Evolutionary conservation across 2,888 invertebrate genomes (phyloP), one percentile per base, ranked within the genome.

Genomic region (Lepeophtheirus nordmannii): DNA sequence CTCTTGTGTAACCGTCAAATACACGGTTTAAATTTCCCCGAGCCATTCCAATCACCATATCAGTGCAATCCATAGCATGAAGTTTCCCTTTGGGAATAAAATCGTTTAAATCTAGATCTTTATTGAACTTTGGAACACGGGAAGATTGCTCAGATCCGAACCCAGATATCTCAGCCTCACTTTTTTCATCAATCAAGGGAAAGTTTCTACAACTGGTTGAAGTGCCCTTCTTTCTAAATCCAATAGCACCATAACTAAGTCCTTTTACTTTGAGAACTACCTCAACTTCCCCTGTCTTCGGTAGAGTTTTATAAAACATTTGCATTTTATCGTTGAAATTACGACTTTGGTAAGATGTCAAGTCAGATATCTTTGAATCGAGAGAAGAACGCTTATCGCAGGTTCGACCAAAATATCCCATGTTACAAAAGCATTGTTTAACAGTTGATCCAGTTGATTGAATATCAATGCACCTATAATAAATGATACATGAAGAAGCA

Each of bases 31-130:
- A 37, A 5, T 38, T 38, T 38, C 66, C 66, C 12, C 66, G n/a
- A 1, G 66, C 66, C 66, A 66, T 66, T 12, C 66, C 96, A 70
- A 96, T 89, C 8, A 96, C 83, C 65, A 97, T 86, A 75, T 97
- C 96, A 0, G 91, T 89, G 73, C 96, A 97, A 76, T 94, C 94
- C 96, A 97, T 97, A 0, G 90, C 84, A 75, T 87, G 91, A 76
- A 91, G 88, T 73, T 89, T 89, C 71, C 85, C 85, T 65, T 84
- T 83, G 0, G 91, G 90, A 0, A 85, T 85, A 73, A 86, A 91
- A 17, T 17, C 10, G 8, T 46, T 30, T 17, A 46, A 17, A 17
- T 46, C 53, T 8, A 46, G 17, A 11, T 53, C 53, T n/a, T 56
- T 12, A n/a, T 56, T 23, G 10, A 56, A 20, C 14, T 63, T 63